Evolutionary conservation across 2,888 invertebrate genomes (phyloP), one percentile per base, ranked within the genome.

Genomic region (Leucania comma): DNA sequence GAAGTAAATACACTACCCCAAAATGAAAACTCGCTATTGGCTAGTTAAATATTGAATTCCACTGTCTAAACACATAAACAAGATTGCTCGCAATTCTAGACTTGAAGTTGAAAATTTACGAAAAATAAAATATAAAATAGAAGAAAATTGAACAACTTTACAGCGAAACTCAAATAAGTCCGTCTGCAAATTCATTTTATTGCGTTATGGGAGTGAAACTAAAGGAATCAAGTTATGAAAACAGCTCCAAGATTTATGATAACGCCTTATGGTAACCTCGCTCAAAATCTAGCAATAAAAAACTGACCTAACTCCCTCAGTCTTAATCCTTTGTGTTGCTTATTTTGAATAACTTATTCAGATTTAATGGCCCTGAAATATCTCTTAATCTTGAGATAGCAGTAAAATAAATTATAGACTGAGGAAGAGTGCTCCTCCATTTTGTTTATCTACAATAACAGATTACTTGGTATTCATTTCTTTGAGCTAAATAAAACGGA

Each of bases 141-240:
- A 22, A 38, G 61, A 53, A 71, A 68, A 61, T 69, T 56, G 68
- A 63, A 58, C 50, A 80, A 81, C 65, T 75, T 82, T 70, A 67
- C 46, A 72, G 67, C 68, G 42, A 20, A 84, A 82, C 78, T 83
- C 69, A 59, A 81, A 82, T 78, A 80, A 82, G 78, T 75, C 70
- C 65, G 75, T 76, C 67, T 68, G 72, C 80, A 83, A 83, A 87
- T 87, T 85, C 82, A 66, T 85, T 87, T 89, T 88, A 86, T 89
- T 87, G 84, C 87, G 88, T 88, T 89, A 82, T 86, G 83, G 85
- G 79, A 72, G 82, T 82, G 85, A 87, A 89, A 88, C 88, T 86
- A 85, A 82, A 84, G 83, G 88, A 90, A 90, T 90, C 90, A 87
- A 91, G 90, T 91, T 92, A 91, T 89, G 90, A 90, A 42, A 91